Percentiles rank a stretch among this genome's conserved stretches.
phyloP scores from a whole-genome alignment of 2,797 vertebrate genomes.

The Florisuga fusca region DNA sequence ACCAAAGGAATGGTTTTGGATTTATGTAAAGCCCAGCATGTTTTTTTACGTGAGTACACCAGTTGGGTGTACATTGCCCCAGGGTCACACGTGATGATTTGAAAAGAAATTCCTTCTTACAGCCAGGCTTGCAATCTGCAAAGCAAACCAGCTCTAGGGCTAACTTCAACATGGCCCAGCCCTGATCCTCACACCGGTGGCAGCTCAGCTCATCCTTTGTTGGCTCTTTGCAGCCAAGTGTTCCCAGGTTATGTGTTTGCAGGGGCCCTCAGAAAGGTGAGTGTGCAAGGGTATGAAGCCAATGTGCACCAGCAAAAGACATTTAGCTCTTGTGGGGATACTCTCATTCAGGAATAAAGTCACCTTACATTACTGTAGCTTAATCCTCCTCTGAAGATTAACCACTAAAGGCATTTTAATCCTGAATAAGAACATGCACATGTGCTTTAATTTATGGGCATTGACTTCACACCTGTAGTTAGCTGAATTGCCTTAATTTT shows the following conservation, averaged over 20 bases:
- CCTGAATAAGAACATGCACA: slow-evolving; percentile 45
- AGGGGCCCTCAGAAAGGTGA: neutral
- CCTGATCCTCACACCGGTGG: too few relatives aligned
- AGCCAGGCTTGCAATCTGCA: too few relatives aligned
- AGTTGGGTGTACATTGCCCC: neutral
- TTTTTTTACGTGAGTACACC: neutral
- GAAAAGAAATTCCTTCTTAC: neutral
- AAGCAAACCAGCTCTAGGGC: too few relatives aligned
- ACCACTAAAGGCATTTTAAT: slow-evolving; percentile 43
- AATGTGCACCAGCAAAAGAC: neutral
- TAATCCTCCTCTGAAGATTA: neutral
- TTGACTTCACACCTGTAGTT: neutral
- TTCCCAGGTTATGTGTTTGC: too few relatives aligned
- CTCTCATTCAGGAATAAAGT: slow-evolving; percentile 34
- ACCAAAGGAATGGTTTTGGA: neutral
- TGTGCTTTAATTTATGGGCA: slow-evolving; percentile 28
- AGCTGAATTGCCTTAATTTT: too few relatives aligned
- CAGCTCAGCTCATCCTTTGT: too few relatives aligned
- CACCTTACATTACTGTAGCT: neutral
- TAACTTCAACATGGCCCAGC: too few relatives aligned
- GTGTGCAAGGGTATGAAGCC: neutral
- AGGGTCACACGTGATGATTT: neutral
- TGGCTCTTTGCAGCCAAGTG: too few relatives aligned
- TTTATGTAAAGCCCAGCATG: accelerated
- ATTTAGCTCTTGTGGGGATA: neutral